Base-by-base conservation (phyloP, 2,888 invertebrate genomes). In the Heliothis peltigera region DNA sequence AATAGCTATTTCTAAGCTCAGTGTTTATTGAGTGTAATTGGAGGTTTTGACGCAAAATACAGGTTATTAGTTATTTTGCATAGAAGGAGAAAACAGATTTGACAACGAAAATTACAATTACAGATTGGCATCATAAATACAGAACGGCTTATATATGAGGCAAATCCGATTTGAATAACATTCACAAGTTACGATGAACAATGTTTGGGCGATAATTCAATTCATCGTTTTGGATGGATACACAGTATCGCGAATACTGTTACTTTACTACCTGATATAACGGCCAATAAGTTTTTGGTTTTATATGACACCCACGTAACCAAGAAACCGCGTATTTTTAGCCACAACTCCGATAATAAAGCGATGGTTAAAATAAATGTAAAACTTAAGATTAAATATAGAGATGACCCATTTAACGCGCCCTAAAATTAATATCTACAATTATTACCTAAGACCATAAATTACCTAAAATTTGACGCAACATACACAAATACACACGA, bases 391-490 rank as follows among this genome's bases (percentile, higher is more conserved):
- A 47, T 21, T 6, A 60, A 58, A 67, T 70, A 61, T 62, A 53
- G 57, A 60, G 57, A 60, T 77, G 62, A 64, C 63, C 63, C 42
- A 67, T 70, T 77, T 74, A 67, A 55, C 43, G 57, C 51, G 52
- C 21, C 53, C 48, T 21, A 28, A 60, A 32, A 42, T 19, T 56
- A 63, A 59, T 64, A 64, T 18, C 48, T 46, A 61, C 64, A 43
- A 56, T 63, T 49, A 68, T 70, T 56, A 59, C 70, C 51, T 55
- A 61, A 60, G 49, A 61, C n/a, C 19, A 61, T 56, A 60, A 64
- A 75, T 62, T 60, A 71, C 60, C 77, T 51, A 71, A 76, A 78
- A 71, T 51, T 65, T 65, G 63, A 68, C 63, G 64, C 47, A 65
- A 60, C 60, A 47, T 53, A 68, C 58, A 51, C 25, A 60, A 77